Evolutionary conservation across 2,113 vertebrate genomes (phyloP).

Genomic region (Lagopus muta): DNA sequence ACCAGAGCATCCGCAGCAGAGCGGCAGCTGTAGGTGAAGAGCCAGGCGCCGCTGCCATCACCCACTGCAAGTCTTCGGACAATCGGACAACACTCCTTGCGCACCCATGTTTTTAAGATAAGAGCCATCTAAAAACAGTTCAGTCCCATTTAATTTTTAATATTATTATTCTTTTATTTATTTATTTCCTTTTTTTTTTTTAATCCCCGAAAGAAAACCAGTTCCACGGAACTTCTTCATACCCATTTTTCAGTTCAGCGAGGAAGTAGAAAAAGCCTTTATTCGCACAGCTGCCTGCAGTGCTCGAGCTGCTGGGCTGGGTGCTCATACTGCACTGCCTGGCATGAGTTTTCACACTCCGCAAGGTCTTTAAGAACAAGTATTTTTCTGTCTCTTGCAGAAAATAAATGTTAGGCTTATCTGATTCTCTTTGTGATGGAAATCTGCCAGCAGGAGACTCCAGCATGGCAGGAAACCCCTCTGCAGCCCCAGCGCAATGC

Average conservation of each 20-base stretch:
- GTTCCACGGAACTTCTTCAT: background rate
- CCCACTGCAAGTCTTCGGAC: background rate
- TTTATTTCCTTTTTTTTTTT: background rate
- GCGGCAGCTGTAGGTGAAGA: background rate
- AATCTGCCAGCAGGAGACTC: background rate
- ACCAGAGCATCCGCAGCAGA: background rate
- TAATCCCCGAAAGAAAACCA: background rate
- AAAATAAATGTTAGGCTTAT: conserved; percentile 19
- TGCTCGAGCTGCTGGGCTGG: background rate
- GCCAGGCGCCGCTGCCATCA: background rate
- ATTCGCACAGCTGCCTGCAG: background rate
- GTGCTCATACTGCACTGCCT: background rate
- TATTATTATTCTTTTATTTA: background rate
- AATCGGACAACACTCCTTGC: background rate
- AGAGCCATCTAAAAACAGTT: background rate
- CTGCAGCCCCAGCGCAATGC: background rate
- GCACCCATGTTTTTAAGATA: background rate
- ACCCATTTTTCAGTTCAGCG: background rate
- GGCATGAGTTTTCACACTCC: background rate
- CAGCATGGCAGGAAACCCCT: background rate
- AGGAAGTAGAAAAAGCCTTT: background rate
- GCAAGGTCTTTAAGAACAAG: background rate
- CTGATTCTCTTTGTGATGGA: background rate
- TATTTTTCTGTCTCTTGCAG: background rate
- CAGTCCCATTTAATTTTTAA: background rate